Conservation (phyloP, 2,113 vertebrate species). For the Heteronetta atricapilla region DNA sequence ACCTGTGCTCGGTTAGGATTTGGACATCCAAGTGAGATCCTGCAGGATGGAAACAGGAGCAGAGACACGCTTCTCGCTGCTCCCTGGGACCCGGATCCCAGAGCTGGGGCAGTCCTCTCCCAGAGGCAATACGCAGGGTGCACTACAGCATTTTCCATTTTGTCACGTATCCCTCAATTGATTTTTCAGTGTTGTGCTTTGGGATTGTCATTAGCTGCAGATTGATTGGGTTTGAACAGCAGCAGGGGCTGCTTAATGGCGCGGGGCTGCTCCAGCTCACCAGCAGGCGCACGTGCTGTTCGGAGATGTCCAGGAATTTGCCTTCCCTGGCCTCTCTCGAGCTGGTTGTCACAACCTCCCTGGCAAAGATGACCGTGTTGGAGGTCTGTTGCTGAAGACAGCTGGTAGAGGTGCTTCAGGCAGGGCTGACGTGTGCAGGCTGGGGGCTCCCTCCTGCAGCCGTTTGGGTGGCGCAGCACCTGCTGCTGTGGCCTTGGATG, state of each 20-base stretch:
- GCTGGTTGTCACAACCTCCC: background rate
- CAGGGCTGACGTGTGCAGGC: background rate
- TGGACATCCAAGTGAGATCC: background rate
- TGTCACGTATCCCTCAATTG: slow-evolving; percentile 53
- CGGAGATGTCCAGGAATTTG: background rate
- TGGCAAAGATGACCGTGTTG: background rate
- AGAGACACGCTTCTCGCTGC: background rate
- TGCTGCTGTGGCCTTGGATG: background rate
- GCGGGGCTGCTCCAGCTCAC: background rate
- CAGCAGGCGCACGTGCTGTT: fast-evolving
- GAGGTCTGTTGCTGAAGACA: background rate
- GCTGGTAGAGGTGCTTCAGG: fast-evolving
- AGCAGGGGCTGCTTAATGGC: background rate
- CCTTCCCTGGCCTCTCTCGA: fast-evolving
- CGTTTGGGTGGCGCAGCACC: background rate
- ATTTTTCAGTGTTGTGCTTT: slow-evolving; percentile 54
- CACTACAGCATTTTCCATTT: slow-evolving; percentile 60
- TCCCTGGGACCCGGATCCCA: background rate
- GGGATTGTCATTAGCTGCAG: slow-evolving; percentile 49
- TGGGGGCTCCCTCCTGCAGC: background rate
- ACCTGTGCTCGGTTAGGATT: background rate
- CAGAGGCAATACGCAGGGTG: background rate
- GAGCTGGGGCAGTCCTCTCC: background rate
- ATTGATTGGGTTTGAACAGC: background rate
- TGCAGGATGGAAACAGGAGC: background rate